A percentile compares a stretch with the other conserved stretches of the same genome.
Conservation (phyloP, 2,888 invertebrate genomes). For the Harpalus rufipes region DNA sequence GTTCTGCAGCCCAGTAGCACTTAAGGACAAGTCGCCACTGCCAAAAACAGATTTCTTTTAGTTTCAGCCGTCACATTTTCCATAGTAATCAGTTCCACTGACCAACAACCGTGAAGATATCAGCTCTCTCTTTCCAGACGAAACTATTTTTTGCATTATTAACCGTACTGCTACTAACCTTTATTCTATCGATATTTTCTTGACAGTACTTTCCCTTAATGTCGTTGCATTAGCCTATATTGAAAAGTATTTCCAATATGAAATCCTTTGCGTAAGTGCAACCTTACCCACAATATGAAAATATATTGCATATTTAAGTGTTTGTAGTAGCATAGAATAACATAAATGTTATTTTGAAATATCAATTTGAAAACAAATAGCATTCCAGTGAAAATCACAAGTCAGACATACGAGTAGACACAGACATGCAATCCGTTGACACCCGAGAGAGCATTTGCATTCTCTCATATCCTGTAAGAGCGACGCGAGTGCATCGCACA, state of each 20-base stretch:
- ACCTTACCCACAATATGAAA: not conserved
- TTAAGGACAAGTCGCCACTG: too few relatives aligned
- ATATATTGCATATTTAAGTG: not conserved
- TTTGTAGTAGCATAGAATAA: not conserved
- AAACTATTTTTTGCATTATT: too few relatives aligned
- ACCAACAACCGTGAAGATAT: too few relatives aligned
- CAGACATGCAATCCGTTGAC: slow-evolving; percentile 41
- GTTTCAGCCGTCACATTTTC: too few relatives aligned
- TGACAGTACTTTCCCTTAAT: not conserved
- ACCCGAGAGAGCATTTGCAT: slow-evolving; percentile 43
- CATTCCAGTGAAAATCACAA: slow-evolving; percentile 36
- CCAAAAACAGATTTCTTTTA: too few relatives aligned
- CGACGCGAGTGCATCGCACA: slow-evolving; percentile 9
- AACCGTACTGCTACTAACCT: too few relatives aligned
- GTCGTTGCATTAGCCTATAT: not conserved
- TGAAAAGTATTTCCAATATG: not conserved
- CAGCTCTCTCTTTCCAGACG: too few relatives aligned
- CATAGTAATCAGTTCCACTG: too few relatives aligned
- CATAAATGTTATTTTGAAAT: slow-evolving; percentile 33
- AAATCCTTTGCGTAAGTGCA: not conserved
- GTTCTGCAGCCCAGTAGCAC: too few relatives aligned
- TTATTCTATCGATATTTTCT: too few relatives aligned
- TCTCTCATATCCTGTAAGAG: slow-evolving; percentile 42
- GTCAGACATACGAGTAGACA: slow-evolving; percentile 28
- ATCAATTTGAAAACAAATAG: slow-evolving; percentile 33